phyloP scores from a whole-genome alignment of 2,113 vertebrate genomes.

The Prunella himalayana region DNA sequence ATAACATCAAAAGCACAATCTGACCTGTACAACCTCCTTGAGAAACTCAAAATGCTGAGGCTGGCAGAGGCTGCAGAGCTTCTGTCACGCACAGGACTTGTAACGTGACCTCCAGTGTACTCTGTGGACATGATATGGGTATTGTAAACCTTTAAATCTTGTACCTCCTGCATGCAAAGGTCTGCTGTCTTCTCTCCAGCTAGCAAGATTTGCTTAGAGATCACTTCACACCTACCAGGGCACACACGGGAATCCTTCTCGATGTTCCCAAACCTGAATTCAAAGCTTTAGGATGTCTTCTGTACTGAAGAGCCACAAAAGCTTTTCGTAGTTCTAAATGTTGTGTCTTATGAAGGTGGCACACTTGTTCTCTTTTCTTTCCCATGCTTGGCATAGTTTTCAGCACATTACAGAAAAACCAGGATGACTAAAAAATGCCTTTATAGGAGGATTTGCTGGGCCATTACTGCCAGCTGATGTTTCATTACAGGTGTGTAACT shows the following conservation, averaged over 20 bases:
- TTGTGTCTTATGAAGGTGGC: not conserved
- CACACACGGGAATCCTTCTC: not conserved
- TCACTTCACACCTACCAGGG: not conserved
- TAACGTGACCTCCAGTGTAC: not conserved
- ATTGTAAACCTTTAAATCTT: not conserved
- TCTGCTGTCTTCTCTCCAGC: not conserved
- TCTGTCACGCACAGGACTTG: not conserved
- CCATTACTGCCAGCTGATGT: not conserved
- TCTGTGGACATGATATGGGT: too few relatives aligned
- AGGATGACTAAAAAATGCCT: not conserved
- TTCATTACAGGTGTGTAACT: not conserved
- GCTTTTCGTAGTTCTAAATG: fast-evolving
- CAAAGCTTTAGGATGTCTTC: not conserved
- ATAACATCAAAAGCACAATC: not conserved
- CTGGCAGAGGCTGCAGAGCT: not conserved
- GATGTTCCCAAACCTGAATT: not conserved
- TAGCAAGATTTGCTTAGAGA: not conserved
- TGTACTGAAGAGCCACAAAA: not conserved
- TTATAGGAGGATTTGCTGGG: not conserved
- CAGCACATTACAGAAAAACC: not conserved
- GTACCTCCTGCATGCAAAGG: not conserved
- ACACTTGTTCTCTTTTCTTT: not conserved
- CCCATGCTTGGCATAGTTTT: not conserved
- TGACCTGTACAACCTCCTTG: not conserved
- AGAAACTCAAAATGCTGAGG: not conserved